Percentiles rank a stretch among this genome's conserved stretches.
Conservation (phyloP, 1,140 invertebrate genomes). For the Reticulitermes speratus region DNA sequence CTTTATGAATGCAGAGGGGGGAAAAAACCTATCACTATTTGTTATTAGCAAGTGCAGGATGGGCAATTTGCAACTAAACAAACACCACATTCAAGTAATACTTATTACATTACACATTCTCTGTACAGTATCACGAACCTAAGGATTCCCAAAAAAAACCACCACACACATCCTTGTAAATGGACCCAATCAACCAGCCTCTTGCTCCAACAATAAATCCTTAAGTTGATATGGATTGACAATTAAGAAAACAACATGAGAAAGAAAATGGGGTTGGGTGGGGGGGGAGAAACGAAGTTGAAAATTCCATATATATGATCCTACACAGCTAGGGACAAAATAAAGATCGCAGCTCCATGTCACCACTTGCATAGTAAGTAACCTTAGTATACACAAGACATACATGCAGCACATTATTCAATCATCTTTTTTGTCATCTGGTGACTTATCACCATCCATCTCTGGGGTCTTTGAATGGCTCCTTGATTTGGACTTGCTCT, state of each 20-base stretch:
- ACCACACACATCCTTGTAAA: constrained; percentile 26
- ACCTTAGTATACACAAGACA: background rate
- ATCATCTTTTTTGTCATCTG: constrained; percentile 18
- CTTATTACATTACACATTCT: constrained; percentile 5
- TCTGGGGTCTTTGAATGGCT: constrained; percentile 32
- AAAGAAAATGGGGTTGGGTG: background rate
- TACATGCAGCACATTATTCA: constrained; percentile 7
- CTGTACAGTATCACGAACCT: constrained; percentile 21
- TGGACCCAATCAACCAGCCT: constrained; percentile 29
- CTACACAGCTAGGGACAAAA: background rate
- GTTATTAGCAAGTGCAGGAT: background rate
- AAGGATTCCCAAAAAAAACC: constrained; percentile 25
- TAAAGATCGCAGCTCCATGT: background rate
- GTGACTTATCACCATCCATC: constrained; percentile 16
- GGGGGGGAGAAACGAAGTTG: background rate
- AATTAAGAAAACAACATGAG: background rate
- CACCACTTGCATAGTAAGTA: too few relatives aligned
- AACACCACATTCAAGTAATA: constrained; percentile 9
- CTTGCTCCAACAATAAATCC: constrained; percentile 19
- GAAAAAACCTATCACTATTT: background rate
- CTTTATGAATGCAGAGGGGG: background rate
- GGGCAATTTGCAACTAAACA: background rate
- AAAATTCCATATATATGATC: background rate
- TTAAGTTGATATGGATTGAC: background rate
- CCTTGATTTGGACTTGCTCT: constrained; percentile 32